Evolutionary conservation across 2,113 vertebrate genomes (phyloP), one percentile per base, ranked within the genome.

Genomic region (Notechis scutatus): DNA sequence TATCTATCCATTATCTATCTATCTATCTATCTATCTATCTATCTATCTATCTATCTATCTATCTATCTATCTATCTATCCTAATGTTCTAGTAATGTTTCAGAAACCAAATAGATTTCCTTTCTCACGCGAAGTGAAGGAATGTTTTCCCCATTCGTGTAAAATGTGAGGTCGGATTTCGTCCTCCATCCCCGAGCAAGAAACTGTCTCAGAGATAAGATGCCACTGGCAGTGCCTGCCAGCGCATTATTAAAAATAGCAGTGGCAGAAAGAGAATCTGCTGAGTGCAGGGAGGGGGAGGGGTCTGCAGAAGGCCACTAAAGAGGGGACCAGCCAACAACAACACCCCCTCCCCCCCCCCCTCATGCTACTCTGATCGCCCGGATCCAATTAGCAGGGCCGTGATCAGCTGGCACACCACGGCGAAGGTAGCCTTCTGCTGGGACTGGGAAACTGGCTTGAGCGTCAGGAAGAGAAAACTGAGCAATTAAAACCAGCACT

Each of bases 401-500:
- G 18, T 50, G 90, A 59, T 85, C 87, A 50, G 90, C 24, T 29
- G 2, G 69, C n/a, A 7, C 69, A 61, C n/a, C 87, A 34, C 55
- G 50, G 50, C 50, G 89, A 89, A 69, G 87, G 87, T 85, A 47
- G 74, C 23, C 87, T 89, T 59, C 69, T 81, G 56, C 56, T 2
- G 24, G 54, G 55, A 21, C 20, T 1, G 24, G 7, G 55, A 81
- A 91, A 85, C 39, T n/a, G 87, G 29, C 54, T 85, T 4, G n/a
- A 61, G 47, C 26, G 12, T 81, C 42, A 56, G 47, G 90, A 52
- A 64, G 42, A 34, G 45, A 39, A 64, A 92, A 52, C 29, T 24
- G 57, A 42, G 87, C 87, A 89, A 93, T 93, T 89, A 93, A 85
- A 93, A 93, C 24, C 54, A 34, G 90, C 87, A 52, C 55, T 91